phyloP scores from a whole-genome alignment of 1,140 invertebrate species.

The Hylaeus anthracinus region DNA sequence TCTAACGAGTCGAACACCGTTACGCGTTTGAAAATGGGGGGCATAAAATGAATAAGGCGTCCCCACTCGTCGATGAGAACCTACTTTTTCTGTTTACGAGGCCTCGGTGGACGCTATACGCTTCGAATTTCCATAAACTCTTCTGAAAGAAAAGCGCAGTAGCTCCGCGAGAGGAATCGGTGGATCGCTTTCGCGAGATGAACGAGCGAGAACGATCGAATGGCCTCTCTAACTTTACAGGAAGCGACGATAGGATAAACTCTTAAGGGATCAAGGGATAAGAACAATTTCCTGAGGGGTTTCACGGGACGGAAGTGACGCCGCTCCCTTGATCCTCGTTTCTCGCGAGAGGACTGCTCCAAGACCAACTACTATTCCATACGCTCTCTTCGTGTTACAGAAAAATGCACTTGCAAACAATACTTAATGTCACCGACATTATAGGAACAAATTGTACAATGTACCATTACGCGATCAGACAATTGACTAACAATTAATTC shows the following conservation, averaged over 20 bases:
- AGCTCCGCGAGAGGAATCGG: slow-evolving; percentile 35
- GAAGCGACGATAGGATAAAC: slow-evolving; percentile 61
- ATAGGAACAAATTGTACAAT: too few species aligned
- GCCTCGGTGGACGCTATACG: not conserved
- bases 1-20: not conserved
- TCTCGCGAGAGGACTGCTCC: slow-evolving; percentile 26
- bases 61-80: not conserved
- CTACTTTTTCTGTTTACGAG: not conserved
- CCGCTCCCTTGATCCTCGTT: slow-evolving; percentile 45
- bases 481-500: too few species aligned
- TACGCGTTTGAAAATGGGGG: not conserved
- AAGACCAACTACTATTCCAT: slow-evolving; percentile 24
- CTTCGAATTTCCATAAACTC: slow-evolving; percentile 33
- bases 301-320: slow-evolving; percentile 52
- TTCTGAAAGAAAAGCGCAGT: not conserved
- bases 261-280: slow-evolving; percentile 66
- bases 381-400: not conserved
- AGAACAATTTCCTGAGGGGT: slow-evolving; percentile 63
- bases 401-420: not conserved
- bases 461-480: too few species aligned
- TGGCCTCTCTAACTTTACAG: slow-evolving; percentile 41
- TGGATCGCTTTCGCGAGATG: slow-evolving; percentile 34
- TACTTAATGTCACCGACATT: too few species aligned
- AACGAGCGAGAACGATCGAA: slow-evolving; percentile 34
- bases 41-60: not conserved